These are phyloP conservation scores for Drosophila truncata DNA, from an alignment of 1,140 invertebrate genomes.

Conservation along the genomic window DNA sequence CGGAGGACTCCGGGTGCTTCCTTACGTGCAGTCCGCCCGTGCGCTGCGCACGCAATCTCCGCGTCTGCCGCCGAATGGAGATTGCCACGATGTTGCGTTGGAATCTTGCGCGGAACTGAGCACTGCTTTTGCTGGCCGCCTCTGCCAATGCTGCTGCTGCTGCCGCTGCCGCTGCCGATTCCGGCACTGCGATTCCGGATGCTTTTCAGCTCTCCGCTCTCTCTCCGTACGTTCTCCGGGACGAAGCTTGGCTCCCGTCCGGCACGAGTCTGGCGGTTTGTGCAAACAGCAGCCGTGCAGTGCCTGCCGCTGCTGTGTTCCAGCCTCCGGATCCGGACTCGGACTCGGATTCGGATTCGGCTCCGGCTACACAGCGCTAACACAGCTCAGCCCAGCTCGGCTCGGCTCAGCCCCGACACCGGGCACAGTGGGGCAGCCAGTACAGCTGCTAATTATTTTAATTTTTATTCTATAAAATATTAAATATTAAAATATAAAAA, in stretches of 20 bases:
- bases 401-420: slow-evolving; percentile 1
- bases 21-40: slow-evolving; percentile 51
- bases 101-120: slow-evolving; percentile 74
- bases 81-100: slow-evolving; percentile 73
- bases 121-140: slow-evolving; percentile 5
- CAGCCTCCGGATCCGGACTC: slow-evolving; percentile 49
- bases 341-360: slow-evolving; percentile 36
- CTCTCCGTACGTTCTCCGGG: slow-evolving; percentile 31
- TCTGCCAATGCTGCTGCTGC: not conserved
- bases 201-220: slow-evolving; percentile 15
- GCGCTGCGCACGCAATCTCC: slow-evolving; percentile 71
- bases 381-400: slow-evolving; percentile 16
- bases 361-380: slow-evolving; percentile 7
- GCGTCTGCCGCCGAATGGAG: slow-evolving; percentile 61
- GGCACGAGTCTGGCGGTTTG: slow-evolving; percentile 18
- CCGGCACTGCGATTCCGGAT: slow-evolving; percentile 11
- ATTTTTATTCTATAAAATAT: no score
- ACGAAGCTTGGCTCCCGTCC: slow-evolving; percentile 44
- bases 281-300: slow-evolving; percentile 66
- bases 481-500: no score
- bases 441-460: no score
- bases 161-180: not conserved
- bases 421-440: not conserved
- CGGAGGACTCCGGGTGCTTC: slow-evolving; percentile 57
- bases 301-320: slow-evolving; percentile 32